These are phyloP conservation scores for Lordiphosa mommai DNA, from an alignment of 1,140 invertebrate genomes.

Conservation along the genomic window DNA sequence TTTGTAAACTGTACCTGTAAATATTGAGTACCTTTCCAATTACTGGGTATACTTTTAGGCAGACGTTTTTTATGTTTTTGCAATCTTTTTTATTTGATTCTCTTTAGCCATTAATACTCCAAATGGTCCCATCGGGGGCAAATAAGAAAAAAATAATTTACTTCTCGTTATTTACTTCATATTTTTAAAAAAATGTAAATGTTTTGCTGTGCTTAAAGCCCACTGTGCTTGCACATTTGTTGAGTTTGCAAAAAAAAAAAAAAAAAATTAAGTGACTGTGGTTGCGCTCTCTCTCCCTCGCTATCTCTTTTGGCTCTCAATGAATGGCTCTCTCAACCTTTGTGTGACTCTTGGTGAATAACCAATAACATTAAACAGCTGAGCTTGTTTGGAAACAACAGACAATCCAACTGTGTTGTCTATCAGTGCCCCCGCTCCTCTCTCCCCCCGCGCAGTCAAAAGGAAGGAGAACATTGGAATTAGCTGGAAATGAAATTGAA, in stretches of 20 bases:
- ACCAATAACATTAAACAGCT: conserved; percentile 77
- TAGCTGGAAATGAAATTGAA: conserved; percentile 33
- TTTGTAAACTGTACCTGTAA: too few relatives aligned
- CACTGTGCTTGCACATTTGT: conserved; percentile 24
- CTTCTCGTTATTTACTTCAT: too few relatives aligned
- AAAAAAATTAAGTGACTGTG: too few relatives aligned
- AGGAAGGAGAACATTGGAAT: not conserved
- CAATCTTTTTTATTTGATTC: too few relatives aligned
- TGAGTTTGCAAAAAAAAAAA: too few relatives aligned
- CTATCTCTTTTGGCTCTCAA: conserved; percentile 3
- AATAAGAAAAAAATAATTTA: too few relatives aligned
- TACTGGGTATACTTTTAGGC: too few relatives aligned
- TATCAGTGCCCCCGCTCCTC: not conserved
- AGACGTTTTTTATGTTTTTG: too few relatives aligned
- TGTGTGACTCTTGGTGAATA: conserved; percentile 8
- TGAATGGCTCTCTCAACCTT: conserved; percentile 14
- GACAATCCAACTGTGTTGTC: conserved; percentile 24
- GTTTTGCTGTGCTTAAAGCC: not conserved
- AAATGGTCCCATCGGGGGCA: too few relatives aligned
- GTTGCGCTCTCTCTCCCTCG: conserved; percentile 6
- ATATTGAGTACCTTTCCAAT: too few relatives aligned
- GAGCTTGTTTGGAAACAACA: conserved; percentile 76
- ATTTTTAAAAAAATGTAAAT: too few relatives aligned
- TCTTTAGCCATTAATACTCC: too few relatives aligned
- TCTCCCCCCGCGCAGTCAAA: not conserved